phyloP scores from a whole-genome alignment of 1,140 invertebrate species.

The Aphelenchoides fujianensis region DNA sequence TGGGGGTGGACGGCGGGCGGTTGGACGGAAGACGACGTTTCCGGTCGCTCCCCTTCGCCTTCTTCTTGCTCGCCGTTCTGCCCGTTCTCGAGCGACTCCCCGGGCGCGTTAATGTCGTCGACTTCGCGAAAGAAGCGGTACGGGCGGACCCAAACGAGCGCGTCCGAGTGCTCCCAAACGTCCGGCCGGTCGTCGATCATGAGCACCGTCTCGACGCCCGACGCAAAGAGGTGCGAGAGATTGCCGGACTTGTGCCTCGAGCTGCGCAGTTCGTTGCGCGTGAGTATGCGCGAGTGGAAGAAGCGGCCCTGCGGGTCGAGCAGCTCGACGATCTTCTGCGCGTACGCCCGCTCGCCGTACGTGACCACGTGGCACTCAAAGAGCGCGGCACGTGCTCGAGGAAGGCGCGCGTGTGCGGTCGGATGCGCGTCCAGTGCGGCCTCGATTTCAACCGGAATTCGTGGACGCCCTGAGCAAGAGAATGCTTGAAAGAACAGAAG shows the following conservation, averaged over 20 bases:
- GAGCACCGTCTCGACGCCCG: constrained; percentile 92
- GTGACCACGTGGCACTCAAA: constrained; percentile 98
- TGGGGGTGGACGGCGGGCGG: too few species aligned
- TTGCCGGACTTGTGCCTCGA: constrained; percentile 92
- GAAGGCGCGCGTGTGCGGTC: constrained; percentile 82
- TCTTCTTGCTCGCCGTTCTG: too few species aligned
- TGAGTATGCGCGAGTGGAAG: constrained; percentile 92
- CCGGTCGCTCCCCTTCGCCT: too few species aligned
- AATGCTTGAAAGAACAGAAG: too few species aligned
- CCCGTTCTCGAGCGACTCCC: too few species aligned
- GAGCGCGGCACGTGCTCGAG: constrained; percentile 76
- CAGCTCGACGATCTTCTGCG: constrained; percentile 86
- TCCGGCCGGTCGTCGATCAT: constrained; percentile 99
- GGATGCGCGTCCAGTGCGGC: constrained; percentile 88
- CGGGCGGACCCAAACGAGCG: constrained; percentile 70
- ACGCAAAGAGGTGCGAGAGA: constrained; percentile 90
- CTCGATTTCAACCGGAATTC: constrained; percentile 30
- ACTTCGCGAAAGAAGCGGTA: constrained; percentile 96
- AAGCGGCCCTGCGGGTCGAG: constrained; percentile 76
- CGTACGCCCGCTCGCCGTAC: constrained; percentile 92
- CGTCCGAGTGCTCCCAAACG: constrained; percentile 81
- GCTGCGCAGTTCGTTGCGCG: constrained; percentile 95
- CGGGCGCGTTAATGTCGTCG: constrained; percentile 93
- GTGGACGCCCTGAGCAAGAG: too few species aligned
- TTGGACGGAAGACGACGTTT: too few species aligned